Percentiles rank a stretch among this genome's conserved stretches.
phyloP scores from a whole-genome alignment of 2,888 invertebrate species.

The Nycteola revayana region DNA sequence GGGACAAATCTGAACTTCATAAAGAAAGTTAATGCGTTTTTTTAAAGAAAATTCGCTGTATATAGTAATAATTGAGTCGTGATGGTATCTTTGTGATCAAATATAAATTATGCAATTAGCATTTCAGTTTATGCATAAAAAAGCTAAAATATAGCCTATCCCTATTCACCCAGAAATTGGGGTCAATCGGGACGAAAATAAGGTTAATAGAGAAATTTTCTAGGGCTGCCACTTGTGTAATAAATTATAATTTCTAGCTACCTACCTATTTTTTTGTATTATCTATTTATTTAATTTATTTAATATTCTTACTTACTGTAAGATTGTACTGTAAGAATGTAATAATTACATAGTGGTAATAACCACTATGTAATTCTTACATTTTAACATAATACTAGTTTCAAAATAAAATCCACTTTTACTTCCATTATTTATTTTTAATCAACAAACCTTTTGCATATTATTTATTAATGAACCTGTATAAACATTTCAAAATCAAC shows the following conservation, averaged over 20 bases:
- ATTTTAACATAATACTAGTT: too few species aligned
- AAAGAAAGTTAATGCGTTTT: constrained; percentile 2
- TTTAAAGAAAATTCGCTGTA: constrained; percentile 3
- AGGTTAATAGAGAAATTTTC: constrained; percentile 8
- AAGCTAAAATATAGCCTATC: constrained; percentile 8
- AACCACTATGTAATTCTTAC: too few species aligned
- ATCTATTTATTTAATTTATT: constrained; percentile 1
- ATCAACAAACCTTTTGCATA: too few species aligned
- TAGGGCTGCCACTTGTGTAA: constrained; percentile 7
- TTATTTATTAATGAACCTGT: too few species aligned
- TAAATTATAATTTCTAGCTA: constrained; percentile 1
- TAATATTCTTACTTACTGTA: too few species aligned
- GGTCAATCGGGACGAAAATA: constrained; percentile 11
- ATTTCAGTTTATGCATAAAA: constrained; percentile 5
- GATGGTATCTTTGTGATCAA: constrained; percentile 5
- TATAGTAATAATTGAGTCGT: constrained; percentile 7
- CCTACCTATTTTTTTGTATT: not conserved
- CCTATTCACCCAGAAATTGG: constrained; percentile 9
- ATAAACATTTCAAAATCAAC: too few species aligned
- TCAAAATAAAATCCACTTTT: too few species aligned
- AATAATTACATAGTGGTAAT: too few species aligned
- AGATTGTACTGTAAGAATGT: too few species aligned
- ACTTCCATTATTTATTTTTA: too few species aligned
- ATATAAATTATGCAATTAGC: constrained; percentile 5
- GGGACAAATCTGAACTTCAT: constrained; percentile 6